A percentile compares a stretch with the other conserved stretches of the same genome.
Conservation (phyloP, 53 echinoderm and acorn worm species). For the Henricia sp. region DNA sequence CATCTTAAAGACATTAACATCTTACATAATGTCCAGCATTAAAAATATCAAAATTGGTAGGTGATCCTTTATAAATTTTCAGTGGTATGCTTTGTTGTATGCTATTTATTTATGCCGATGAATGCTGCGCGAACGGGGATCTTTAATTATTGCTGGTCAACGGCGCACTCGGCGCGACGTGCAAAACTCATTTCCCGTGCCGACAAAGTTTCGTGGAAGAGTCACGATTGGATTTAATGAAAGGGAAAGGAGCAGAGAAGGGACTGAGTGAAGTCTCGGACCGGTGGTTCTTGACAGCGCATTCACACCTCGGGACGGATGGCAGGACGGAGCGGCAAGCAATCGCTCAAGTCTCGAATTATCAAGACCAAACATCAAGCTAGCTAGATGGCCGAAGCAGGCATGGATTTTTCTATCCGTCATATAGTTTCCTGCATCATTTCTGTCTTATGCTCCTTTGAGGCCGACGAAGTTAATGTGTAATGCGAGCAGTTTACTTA, state of each 20-base stretch:
- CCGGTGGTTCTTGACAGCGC: conserved; percentile 1
- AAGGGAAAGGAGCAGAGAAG: background rate
- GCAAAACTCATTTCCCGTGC: too few relatives aligned
- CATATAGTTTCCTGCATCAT: conserved; percentile 11
- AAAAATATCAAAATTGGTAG: too few relatives aligned
- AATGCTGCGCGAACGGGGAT: too few relatives aligned
- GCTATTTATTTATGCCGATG: too few relatives aligned
- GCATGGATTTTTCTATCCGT: conserved; percentile 45
- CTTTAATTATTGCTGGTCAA: too few relatives aligned
- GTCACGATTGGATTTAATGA: too few relatives aligned
- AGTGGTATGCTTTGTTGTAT: too few relatives aligned
- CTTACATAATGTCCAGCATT: too few relatives aligned
- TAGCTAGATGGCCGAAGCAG: conserved; percentile 1
- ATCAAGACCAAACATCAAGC: conserved; percentile 36
- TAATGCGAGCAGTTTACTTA: conserved; percentile 49
- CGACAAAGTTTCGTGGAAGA: too few relatives aligned
- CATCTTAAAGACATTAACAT: too few relatives aligned
- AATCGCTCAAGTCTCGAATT: conserved; percentile 36
- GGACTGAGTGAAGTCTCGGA: conserved; percentile 28
- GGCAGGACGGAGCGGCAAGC: background rate
- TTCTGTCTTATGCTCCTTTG: background rate
- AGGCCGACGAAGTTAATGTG: conserved; percentile 47
- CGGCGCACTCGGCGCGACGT: too few relatives aligned
- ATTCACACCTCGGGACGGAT: conserved; percentile 9
- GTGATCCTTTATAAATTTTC: too few relatives aligned